Evolutionary conservation across 2,888 invertebrate species (phyloP).

Genomic region (Itoplectis maculator): DNA sequence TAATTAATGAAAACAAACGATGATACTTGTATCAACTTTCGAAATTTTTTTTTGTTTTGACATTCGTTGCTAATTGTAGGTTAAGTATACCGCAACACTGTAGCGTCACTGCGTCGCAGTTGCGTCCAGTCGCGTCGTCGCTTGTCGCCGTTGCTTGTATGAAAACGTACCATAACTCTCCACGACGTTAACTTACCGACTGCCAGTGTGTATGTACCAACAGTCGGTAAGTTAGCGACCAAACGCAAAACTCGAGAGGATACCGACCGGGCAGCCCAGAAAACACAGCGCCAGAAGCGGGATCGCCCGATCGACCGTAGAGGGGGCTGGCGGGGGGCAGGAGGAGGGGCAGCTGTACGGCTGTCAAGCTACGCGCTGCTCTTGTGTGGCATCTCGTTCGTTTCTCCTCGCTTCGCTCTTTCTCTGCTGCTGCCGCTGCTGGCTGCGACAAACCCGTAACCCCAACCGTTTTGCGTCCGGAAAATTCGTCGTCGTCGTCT

Average conservation of each 20-base stretch:
- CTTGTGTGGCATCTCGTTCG: conserved; percentile 70
- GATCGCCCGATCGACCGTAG: conserved; percentile 35
- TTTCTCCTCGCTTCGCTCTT: conserved; percentile 54
- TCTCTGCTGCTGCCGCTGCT: conserved; percentile 2
- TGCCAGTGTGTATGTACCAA: too few species aligned
- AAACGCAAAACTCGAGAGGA: conserved; percentile 15
- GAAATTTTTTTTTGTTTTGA: too few species aligned
- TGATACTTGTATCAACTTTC: too few species aligned
- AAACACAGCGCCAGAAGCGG: not conserved
- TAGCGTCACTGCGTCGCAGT: too few species aligned
- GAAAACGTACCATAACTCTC: too few species aligned
- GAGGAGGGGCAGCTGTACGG: conserved; percentile 49
- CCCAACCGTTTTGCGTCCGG: conserved; percentile 22
- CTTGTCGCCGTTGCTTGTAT: too few species aligned
- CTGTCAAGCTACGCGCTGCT: conserved; percentile 69
- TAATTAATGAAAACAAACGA: too few species aligned
- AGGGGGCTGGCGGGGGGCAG: not conserved
- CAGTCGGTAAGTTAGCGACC: conserved; percentile 10
- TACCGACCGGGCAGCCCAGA: not conserved
- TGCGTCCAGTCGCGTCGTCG: too few species aligned
- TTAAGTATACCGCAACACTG: too few species aligned
- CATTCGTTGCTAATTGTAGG: too few species aligned
- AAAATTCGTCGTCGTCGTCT: not conserved
- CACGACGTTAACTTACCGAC: too few species aligned
- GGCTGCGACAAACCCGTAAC: too few species aligned